Percentiles rank a stretch among this genome's conserved stretches.
Evolutionary conservation across 2,113 vertebrate species (phyloP).

Genomic region (Oceanites oceanicus): DNA sequence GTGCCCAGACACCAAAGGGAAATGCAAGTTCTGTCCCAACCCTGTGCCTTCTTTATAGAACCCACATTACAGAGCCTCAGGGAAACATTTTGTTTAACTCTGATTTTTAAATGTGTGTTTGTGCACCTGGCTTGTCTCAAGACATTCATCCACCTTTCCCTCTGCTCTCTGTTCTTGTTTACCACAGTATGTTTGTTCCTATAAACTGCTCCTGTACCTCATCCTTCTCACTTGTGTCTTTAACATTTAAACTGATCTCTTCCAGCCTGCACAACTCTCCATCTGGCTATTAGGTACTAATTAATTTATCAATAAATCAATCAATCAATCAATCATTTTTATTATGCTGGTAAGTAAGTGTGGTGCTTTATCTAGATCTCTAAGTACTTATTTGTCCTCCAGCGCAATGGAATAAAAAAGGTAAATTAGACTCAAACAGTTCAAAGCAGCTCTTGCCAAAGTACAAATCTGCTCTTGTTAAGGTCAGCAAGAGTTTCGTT

Average conservation of each 20-base stretch:
- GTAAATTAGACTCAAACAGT: not conserved
- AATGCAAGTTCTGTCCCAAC: not conserved
- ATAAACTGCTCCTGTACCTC: not conserved
- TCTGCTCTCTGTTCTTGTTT: not conserved
- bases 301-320: not conserved
- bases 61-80: not conserved
- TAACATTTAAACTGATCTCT: not conserved
- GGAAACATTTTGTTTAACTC: not conserved
- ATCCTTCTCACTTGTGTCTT: not conserved
- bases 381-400: not conserved
- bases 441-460: not conserved
- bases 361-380: not conserved
- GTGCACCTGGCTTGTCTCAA: not conserved
- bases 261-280: not conserved
- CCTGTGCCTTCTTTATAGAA: not conserved
- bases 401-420: not conserved
- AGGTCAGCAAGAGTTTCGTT: not conserved
- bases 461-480: not conserved
- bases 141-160: not conserved
- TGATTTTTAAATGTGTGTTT: not conserved
- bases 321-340: not conserved
- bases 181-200: fast-evolving
- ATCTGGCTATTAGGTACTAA: not conserved
- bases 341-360: not conserved
- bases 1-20: not conserved